Conservation (phyloP, 2,113 vertebrate species). For the Mixornis gularis region DNA sequence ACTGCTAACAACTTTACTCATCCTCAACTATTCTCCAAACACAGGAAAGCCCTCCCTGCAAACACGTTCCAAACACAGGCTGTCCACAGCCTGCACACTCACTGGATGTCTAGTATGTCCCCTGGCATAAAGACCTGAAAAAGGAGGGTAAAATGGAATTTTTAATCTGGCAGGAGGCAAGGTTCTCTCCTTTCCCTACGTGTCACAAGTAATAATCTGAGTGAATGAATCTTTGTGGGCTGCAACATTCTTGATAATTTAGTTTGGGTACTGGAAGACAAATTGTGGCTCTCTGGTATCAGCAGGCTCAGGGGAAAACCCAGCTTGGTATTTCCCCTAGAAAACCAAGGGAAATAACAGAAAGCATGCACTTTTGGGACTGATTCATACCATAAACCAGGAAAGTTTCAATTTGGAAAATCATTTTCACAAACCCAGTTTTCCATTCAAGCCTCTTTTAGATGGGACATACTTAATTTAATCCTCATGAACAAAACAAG, state of each 20-base stretch:
- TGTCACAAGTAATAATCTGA: not conserved
- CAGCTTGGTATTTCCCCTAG: not conserved
- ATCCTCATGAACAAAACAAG: not conserved
- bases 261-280: not conserved
- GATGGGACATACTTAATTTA: not conserved
- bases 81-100: not conserved
- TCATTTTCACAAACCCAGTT: not conserved
- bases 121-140: not conserved
- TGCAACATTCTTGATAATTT: not conserved
- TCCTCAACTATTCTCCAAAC: not conserved
- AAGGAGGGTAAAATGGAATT: not conserved
- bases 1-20: too few species aligned
- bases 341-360: not conserved
- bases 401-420: not conserved
- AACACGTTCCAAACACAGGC: rapidly evolving
- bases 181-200: not conserved
- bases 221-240: not conserved
- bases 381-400: not conserved
- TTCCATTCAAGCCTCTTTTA: not conserved
- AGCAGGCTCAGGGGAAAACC: not conserved
- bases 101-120: not conserved
- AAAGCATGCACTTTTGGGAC: not conserved
- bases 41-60: not conserved
- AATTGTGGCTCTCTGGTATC: not conserved
- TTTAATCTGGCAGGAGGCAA: not conserved